A percentile compares a stretch with the other conserved stretches of the same genome.
phyloP scores from a whole-genome alignment of 2,888 invertebrate genomes.

The Encarsia formosa region DNA sequence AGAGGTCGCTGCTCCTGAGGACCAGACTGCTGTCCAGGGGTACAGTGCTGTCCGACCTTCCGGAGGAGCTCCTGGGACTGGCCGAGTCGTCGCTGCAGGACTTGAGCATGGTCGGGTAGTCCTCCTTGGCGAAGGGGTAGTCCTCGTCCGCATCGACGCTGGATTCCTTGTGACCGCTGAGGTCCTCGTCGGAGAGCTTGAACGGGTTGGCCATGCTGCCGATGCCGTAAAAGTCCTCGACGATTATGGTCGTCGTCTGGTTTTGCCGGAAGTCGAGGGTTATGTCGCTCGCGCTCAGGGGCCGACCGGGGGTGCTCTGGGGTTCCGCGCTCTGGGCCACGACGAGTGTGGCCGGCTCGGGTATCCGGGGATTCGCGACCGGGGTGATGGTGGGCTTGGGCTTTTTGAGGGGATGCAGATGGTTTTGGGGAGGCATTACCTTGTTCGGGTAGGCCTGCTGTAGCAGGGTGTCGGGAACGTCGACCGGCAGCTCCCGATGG shows the following conservation, averaged over 20 bases:
- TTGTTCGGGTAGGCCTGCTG: conserved; percentile 51
- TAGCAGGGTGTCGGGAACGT: conserved; percentile 78
- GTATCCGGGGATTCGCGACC: background rate
- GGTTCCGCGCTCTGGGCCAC: conserved; percentile 22
- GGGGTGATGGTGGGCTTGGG: background rate
- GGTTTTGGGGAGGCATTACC: conserved; percentile 47
- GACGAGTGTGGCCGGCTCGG: conserved; percentile 6
- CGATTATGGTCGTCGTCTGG: conserved; percentile 46
- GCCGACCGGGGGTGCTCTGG: conserved; percentile 43
- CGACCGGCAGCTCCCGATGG: conserved; percentile 98
- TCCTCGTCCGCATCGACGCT: conserved; percentile 48
- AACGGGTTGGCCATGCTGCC: conserved; percentile 40
- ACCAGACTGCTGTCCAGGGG: conserved; percentile 42
- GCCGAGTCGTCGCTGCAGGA: conserved; percentile 49
- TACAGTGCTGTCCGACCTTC: conserved; percentile 47
- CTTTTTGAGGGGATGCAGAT: conserved; percentile 1
- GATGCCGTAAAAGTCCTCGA: no score
- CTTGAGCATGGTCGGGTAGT: conserved; percentile 49
- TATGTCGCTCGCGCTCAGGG: conserved; percentile 48
- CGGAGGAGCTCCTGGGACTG: conserved; percentile 48
- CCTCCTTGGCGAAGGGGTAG: conserved; percentile 50
- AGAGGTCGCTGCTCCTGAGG: conserved; percentile 24
- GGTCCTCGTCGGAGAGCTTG: conserved; percentile 30
- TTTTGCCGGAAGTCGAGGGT: conserved; percentile 35
- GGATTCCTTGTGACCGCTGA: conserved; percentile 39